A percentile compares a stretch with the other conserved stretches of the same genome.
Conservation (phyloP, 2,797 vertebrate species). For the Nothura maculosa region DNA sequence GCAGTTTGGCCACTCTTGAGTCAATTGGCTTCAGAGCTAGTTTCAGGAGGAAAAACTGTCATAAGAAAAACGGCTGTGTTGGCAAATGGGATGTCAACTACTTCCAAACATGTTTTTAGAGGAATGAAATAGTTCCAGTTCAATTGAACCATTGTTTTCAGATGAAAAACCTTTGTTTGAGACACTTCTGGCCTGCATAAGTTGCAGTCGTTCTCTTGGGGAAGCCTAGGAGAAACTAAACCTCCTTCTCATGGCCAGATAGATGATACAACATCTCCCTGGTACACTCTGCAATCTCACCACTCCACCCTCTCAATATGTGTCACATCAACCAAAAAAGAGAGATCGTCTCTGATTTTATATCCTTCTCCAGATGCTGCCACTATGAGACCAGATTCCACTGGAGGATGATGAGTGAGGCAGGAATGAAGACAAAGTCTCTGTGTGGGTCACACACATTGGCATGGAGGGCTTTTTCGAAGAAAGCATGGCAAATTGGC, state of each 20-base stretch:
- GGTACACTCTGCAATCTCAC: not conserved
- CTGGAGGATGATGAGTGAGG: not conserved
- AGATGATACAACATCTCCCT: fast-evolving
- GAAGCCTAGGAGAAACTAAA: not conserved
- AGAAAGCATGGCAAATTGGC: not conserved
- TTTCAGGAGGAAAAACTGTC: not conserved
- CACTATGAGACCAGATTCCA: not conserved
- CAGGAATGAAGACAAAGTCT: not conserved
- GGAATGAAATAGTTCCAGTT: not conserved
- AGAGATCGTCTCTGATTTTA: not conserved
- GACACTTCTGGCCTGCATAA: not conserved
- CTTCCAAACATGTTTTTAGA: not conserved
- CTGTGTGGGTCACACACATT: not conserved
- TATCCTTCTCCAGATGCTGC: not conserved
- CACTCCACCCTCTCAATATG: not conserved
- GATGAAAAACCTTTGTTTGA: not conserved
- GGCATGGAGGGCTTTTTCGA: not conserved
- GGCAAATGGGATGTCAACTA: not conserved
- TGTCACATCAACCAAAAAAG: fast-evolving
- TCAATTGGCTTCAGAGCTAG: not conserved
- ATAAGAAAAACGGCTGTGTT: not conserved
- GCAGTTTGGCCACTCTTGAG: not conserved
- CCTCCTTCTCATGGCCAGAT: not conserved
- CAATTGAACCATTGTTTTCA: not conserved
- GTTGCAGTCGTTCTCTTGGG: not conserved